Conservation (phyloP, 2,888 invertebrate species). For the Patella ulyssiponensis region DNA sequence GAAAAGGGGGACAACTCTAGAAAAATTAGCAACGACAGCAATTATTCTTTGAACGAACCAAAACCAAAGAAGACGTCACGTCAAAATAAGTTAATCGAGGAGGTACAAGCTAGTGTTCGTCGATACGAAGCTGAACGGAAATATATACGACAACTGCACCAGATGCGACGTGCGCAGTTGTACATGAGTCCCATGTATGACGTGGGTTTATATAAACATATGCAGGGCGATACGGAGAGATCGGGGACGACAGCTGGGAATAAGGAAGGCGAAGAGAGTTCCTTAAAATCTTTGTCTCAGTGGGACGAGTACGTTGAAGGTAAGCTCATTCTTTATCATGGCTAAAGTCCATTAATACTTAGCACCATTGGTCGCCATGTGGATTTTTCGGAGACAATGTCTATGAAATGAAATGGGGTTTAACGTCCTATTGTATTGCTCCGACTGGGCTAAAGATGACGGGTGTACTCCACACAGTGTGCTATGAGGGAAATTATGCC, state of each 20-base stretch:
- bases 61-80: not conserved
- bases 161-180: constrained; percentile 57
- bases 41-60: not conserved
- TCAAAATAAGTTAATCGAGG: not conserved
- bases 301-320: constrained; percentile 20
- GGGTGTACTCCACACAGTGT: no score
- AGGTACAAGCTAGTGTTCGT: constrained; percentile 55
- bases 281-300: constrained; percentile 13
- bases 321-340: not conserved
- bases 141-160: constrained; percentile 52
- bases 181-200: constrained; percentile 58
- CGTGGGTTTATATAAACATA: constrained; percentile 55
- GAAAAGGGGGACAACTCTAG: not conserved
- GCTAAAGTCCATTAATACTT: not conserved
- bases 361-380: not conserved
- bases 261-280: constrained; percentile 9
- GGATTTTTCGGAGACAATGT: not conserved
- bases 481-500: no score
- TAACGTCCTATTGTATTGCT: no score
- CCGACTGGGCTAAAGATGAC: no score
- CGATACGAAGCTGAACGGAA: constrained; percentile 53
- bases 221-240: constrained; percentile 43
- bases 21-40: not conserved
- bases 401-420: not conserved
- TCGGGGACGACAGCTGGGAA: constrained; percentile 32